Conservation (phyloP, 2,113 vertebrate species). For the Hyaena hyaena region DNA sequence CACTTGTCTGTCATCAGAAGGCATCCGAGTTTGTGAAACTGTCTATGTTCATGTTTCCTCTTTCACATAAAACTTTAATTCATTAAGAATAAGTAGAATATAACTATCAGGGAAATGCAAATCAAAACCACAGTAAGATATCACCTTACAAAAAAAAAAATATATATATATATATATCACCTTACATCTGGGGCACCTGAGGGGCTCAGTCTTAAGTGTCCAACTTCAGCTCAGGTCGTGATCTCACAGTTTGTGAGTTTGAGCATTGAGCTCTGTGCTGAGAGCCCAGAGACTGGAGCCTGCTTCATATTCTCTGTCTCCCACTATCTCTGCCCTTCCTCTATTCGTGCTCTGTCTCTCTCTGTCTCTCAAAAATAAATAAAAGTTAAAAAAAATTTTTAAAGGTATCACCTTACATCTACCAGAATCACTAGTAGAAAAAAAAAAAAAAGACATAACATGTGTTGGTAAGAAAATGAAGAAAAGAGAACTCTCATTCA, state of each 20-base stretch:
- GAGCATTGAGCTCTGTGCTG: too few relatives aligned
- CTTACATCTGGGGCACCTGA: too few relatives aligned
- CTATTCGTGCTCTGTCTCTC: too few relatives aligned
- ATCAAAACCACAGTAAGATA: neutral
- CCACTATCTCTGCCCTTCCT: too few relatives aligned
- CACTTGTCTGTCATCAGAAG: neutral
- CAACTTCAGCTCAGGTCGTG: too few relatives aligned
- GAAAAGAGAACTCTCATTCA: neutral
- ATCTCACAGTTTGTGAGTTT: too few relatives aligned
- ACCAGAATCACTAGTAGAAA: neutral
- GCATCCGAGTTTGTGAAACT: neutral
- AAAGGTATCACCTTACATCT: neutral
- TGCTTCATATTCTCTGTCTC: too few relatives aligned
- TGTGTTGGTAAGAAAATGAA: neutral
- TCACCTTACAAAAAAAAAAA: neutral
- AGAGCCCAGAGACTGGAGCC: too few relatives aligned
- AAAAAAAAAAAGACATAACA: neutral
- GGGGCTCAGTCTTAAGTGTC: too few relatives aligned
- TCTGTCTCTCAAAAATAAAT: too few relatives aligned
- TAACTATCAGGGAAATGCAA: neutral
- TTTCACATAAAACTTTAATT: constrained; percentile 38
- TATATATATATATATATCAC: too few relatives aligned
- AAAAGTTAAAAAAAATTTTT: neutral
- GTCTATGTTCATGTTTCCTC: neutral
- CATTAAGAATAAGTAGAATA: neutral